These are phyloP conservation scores for Pseudopodoces humilis DNA, from an alignment of 2,113 vertebrate genomes.

Conservation along the genomic window DNA sequence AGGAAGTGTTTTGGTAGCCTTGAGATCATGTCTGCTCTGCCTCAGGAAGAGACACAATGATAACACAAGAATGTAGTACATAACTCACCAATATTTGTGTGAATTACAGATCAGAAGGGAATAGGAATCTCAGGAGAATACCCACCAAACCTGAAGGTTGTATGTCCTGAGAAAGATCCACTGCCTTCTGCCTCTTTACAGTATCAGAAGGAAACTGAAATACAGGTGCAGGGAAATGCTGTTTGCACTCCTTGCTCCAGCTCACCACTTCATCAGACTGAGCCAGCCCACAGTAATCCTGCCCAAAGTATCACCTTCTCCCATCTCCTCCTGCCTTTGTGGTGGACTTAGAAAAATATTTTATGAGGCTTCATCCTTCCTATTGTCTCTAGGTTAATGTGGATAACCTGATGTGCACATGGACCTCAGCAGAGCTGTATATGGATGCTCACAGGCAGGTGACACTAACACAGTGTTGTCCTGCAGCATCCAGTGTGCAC, in stretches of 20 bases:
- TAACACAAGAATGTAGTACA: neutral
- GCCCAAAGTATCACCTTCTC: neutral
- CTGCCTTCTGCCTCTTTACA: neutral
- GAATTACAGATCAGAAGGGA: neutral
- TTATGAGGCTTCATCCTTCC: neutral
- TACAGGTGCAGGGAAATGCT: neutral
- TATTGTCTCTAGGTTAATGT: neutral
- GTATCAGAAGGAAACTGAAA: neutral
- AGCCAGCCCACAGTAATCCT: neutral
- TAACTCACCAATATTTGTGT: neutral
- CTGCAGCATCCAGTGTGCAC: neutral
- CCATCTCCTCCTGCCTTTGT: neutral
- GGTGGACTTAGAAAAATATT: neutral
- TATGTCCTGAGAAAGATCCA: neutral
- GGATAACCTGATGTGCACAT: neutral
- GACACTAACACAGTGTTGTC: neutral
- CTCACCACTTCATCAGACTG: neutral
- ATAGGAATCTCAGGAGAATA: neutral
- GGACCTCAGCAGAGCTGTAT: neutral
- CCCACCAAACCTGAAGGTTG: neutral
- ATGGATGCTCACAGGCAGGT: neutral
- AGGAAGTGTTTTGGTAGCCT: neutral
- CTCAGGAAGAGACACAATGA: neutral
- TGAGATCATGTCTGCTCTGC: neutral
- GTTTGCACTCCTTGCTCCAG: neutral